phyloP scores from a whole-genome alignment of 2,797 vertebrate species.

The Macropodus opercularis region DNA sequence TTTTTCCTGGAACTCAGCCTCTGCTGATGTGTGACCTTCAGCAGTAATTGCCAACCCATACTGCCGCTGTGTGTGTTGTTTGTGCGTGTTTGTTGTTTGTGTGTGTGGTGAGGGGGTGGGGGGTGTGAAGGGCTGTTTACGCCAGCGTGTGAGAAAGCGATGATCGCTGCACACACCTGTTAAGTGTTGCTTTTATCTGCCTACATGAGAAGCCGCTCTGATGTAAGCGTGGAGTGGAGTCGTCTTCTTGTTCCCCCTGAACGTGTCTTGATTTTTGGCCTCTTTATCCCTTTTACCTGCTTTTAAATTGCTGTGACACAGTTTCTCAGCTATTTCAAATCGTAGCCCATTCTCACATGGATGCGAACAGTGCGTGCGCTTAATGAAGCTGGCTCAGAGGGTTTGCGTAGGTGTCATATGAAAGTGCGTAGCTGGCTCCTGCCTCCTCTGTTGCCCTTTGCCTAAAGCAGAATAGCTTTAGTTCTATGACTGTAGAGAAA shows the following conservation, averaged over 20 bases:
- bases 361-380: conserved; percentile 46
- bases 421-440: conserved; percentile 27
- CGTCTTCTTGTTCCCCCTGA: conserved; percentile 2
- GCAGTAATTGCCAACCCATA: conserved; percentile 88
- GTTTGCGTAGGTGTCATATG: conserved; percentile 39
- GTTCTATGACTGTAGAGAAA: conserved; percentile 1
- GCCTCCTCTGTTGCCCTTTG: conserved; percentile 28
- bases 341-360: conserved; percentile 14
- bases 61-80: conserved; percentile 20
- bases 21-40: conserved; percentile 97
- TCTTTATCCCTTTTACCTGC: conserved; percentile 7
- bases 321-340: conserved; percentile 15
- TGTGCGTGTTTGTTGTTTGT: no score
- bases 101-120: no score
- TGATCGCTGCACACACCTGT: conserved; percentile 53
- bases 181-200: conserved; percentile 48
- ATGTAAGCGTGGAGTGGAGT: conserved; percentile 31
- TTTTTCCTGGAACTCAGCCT: conserved; percentile 90
- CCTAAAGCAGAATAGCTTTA: conserved; percentile 8
- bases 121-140: not conserved
- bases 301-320: conserved; percentile 31
- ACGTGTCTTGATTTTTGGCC: not conserved
- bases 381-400: conserved; percentile 40
- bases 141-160: conserved; percentile 10
- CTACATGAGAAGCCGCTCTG: conserved; percentile 34